Base-by-base conservation (phyloP, 2,888 invertebrate species). In the Busseola fusca region DNA sequence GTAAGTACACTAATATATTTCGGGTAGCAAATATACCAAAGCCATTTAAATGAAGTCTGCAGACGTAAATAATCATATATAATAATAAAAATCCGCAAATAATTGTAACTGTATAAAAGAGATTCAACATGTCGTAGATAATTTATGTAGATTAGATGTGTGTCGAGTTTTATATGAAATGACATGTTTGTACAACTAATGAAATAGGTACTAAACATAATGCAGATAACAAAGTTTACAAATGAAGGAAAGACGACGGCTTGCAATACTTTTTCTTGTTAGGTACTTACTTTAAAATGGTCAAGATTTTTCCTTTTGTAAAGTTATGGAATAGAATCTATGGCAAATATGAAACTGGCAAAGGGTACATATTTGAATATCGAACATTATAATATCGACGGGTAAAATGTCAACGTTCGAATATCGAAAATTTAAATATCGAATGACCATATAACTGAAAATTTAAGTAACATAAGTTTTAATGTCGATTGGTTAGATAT, bases 151-250 rank as follows among this genome's bases (percentile, higher is more conserved):
- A 74, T 64, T 71, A 67, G 14, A 30, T 85, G 84, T 86, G 62
- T 84, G 81, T 82, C 76, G 78, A 86, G 81, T 88, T 89, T 88
- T 77, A 86, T 86, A 85, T 76, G 78, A 83, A 88, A 87, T 89
- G 91, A 90, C 92, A 91, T 90, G 87, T 90, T 90, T 90, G 88
- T 88, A 77, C 81, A 84, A 86, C 81, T 78, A 82, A 80, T 72
- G 79, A 78, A 82, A 82, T 85, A 34, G 34, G 34, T 34, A 78
- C 56, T 57, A 71, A 78, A 78, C 70, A 76, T 65, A 18, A 72
- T 72, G 63, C 14, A 74, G 83, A 86, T 84, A 81, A 76, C 72
- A 70, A 62, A 42, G 62, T 72, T 73, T 73, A 65, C 64, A 56
- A 75, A 60, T 72, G 66, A 74, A 72, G 69, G 27, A 80, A 76